phyloP scores from a whole-genome alignment of 2,113 vertebrate species.

The Macrotus californicus region DNA sequence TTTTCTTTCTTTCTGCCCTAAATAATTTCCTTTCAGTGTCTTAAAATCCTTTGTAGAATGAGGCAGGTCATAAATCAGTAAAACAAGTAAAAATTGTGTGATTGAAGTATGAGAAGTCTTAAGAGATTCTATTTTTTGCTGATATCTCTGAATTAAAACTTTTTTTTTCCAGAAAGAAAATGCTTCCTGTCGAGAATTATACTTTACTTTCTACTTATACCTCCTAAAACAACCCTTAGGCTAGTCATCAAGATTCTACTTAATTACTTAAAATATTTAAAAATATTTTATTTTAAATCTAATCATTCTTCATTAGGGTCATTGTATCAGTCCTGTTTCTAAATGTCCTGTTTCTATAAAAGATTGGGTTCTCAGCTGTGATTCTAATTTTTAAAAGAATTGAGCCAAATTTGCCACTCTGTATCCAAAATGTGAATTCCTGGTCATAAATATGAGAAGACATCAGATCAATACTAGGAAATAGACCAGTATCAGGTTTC shows the following conservation, averaged over 20 bases:
- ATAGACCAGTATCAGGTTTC: background rate
- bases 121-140: background rate
- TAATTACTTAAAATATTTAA: slow-evolving; percentile 3
- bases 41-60: background rate
- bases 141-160: background rate
- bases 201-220: background rate
- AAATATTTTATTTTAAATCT: background rate
- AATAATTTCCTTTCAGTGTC: background rate
- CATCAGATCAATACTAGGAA: background rate
- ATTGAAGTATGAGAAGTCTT: background rate
- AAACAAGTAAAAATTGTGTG: background rate
- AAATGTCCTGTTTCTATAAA: background rate
- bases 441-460: background rate
- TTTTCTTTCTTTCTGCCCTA: background rate
- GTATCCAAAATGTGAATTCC: background rate
- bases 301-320: background rate
- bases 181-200: background rate
- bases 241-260: background rate
- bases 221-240: background rate
- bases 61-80: background rate
- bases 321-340: background rate
- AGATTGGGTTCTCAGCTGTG: background rate
- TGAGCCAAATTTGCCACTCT: background rate
- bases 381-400: background rate
- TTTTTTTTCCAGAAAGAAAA: background rate